These are phyloP conservation scores for Rachycentron canadum DNA, from an alignment of 2,797 vertebrate species.

Conservation along the genomic window DNA sequence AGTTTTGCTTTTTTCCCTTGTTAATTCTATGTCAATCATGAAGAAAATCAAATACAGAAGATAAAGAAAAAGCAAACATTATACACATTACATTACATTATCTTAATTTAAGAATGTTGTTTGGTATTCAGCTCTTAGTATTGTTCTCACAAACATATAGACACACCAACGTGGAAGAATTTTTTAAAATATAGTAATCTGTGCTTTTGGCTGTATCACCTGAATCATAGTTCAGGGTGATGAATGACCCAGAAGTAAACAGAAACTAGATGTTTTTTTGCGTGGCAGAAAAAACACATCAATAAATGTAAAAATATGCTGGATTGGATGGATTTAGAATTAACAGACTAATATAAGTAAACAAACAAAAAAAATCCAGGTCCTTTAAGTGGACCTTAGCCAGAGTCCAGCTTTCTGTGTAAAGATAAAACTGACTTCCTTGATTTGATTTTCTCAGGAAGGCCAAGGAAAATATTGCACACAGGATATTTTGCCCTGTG, in stretches of 20 bases:
- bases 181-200: not conserved
- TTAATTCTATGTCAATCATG: not conserved
- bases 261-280: not conserved
- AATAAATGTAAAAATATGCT: not conserved
- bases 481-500: not conserved
- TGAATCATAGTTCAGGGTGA: not conserved
- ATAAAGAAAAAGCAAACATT: no score
- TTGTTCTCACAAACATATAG: no score
- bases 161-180: no score
- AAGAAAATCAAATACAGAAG: not conserved
- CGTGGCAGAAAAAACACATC: not conserved
- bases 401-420: constrained; percentile 24
- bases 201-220: not conserved
- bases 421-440: constrained; percentile 29
- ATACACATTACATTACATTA: no score
- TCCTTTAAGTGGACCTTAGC: constrained; percentile 16
- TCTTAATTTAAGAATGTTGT: no score
- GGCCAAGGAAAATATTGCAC: constrained; percentile 7
- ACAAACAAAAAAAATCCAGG: not conserved
- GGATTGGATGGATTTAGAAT: not conserved
- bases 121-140: no score
- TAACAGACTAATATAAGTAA: not conserved
- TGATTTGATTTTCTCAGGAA: constrained; percentile 26
- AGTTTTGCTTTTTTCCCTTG: not conserved
- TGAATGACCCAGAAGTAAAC: not conserved